Base-by-base conservation (phyloP, 2,113 vertebrate genomes). In the Esox niger region DNA sequence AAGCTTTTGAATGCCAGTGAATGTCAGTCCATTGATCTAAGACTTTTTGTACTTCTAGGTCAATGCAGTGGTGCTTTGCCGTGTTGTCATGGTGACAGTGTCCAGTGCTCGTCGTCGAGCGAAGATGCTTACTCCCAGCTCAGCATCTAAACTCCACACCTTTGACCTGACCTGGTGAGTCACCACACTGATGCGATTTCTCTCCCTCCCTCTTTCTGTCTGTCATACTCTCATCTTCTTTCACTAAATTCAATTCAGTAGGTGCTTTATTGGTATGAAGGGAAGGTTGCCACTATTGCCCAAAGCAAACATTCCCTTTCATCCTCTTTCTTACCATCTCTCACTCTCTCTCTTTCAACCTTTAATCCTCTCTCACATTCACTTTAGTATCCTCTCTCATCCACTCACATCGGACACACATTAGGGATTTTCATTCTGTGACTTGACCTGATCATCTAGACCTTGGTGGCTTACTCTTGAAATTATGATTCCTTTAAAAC, bases 131-230 rank as follows among this genome's bases (percentile, higher is more conserved):
- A 95, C 90, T 0, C 94, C 93, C 35, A 94, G 89, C 80, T 93
- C 90, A 11, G 89, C 89, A 68, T 86, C 94, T 73, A 91, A 93
- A 84, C 90, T 80, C 52, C 94, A 93, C 69, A 84, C 94, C 73
- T 88, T 91, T 31, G 64, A 86, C 46, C 93, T 95, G 73, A 92
- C 93, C 20, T 96, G 96, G 96, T 98, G 86, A 95, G 93, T 79
- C 67, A 38, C 38, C 26, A 26, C 69, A 10, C 20, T 47, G 15
- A 26, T 1, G 1, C 33, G 20, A 52, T 20, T 11, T 26, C 4
- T 15, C 29, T 38, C 21, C 13, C 20, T 17, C 25, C 35, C 52
- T 32, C 20, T n/a, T 23, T 32, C 25, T 56, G 32, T 17, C 10
- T 72, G 21, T 30, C 33, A 10, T 10, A 9, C 33, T 15, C 13